A percentile compares a stretch with the other conserved stretches of the same genome.
Conservation (phyloP, 37 sponge, comb jelly and placozoan genomes). For the Ephydatia muelleri region DNA sequence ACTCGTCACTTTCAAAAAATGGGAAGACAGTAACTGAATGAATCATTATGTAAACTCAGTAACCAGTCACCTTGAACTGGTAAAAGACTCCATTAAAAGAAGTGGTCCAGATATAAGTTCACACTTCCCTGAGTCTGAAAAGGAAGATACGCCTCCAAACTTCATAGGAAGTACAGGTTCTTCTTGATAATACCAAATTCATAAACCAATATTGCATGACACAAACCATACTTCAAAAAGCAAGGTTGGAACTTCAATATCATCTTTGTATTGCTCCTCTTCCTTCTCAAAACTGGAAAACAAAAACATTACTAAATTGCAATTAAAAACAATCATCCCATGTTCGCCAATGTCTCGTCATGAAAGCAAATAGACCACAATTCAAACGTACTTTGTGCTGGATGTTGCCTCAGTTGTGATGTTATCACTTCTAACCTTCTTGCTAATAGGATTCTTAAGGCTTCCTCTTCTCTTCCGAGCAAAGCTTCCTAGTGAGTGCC, state of each 20-base stretch:
- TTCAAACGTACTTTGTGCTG: neutral
- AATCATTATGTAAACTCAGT: neutral
- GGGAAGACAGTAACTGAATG: neutral
- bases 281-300: neutral
- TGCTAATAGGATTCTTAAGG: neutral
- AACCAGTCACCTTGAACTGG: constrained; percentile 30
- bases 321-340: too few relatives aligned
- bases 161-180: neutral
- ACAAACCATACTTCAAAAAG: neutral
- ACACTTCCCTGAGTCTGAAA: constrained; percentile 5
- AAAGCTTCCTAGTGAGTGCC: neutral
- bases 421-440: neutral
- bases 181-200: neutral
- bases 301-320: neutral
- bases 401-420: neutral
- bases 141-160: neutral
- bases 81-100: constrained; percentile 50
- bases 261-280: neutral
- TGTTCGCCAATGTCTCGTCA: too few relatives aligned
- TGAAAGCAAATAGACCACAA: too few relatives aligned
- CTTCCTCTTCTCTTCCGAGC: neutral
- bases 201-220: too few relatives aligned
- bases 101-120: constrained; percentile 43
- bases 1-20: neutral
- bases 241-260: neutral